Base-by-base conservation (phyloP, 2,113 vertebrate genomes). In the Elachura formosa region DNA sequence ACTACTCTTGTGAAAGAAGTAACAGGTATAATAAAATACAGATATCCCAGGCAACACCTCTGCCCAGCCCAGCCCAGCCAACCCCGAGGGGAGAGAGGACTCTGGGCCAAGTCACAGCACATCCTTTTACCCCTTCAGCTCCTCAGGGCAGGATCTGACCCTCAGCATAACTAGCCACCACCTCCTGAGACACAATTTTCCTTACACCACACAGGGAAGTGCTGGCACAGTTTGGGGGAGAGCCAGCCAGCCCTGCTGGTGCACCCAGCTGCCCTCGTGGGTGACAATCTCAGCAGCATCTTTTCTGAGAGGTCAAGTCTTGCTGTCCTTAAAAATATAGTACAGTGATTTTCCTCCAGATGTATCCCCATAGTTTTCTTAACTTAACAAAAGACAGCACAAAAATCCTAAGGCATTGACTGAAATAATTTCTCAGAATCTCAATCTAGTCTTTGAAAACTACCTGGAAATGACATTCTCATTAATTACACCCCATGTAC, bases 401-500 rank as follows among this genome's bases (percentile, higher is more conserved):
- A 69, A 71, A 67, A 58, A 46, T 49, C 26, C 58, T 56, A 38
- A 73, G 24, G 29, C 19, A 17, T n/a, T 83, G 58, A 62, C 66
- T 61, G 31, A 79, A 91, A 82, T 72, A 48, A 79, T 91, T 91
- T 93, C 63, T 90, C 71, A 90, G 38, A 31, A 41, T 75, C 62
- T 77, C 77, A 62, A 25, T 73, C 49, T 58, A 64, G 62, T 58
- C 61, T 87, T 87, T 79, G 69, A 68, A 94, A 94, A 62, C 38
- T 72, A 73, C 45, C 25, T 79, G 45, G 62, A 75, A 94, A 78
- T 84, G 21, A 72, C 74, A 68, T 91, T 87, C 66, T 82, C 84
- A 89, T 95, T 95, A 94, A 92, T 97, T 94, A 94, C 84, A 91
- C 89, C 59, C 67, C 77, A 62, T 6, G 66, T 49, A 79, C 46